These are phyloP conservation scores for Punctoribates punctum DNA, from an alignment of 2,888 invertebrate genomes.

Conservation along the genomic window DNA sequence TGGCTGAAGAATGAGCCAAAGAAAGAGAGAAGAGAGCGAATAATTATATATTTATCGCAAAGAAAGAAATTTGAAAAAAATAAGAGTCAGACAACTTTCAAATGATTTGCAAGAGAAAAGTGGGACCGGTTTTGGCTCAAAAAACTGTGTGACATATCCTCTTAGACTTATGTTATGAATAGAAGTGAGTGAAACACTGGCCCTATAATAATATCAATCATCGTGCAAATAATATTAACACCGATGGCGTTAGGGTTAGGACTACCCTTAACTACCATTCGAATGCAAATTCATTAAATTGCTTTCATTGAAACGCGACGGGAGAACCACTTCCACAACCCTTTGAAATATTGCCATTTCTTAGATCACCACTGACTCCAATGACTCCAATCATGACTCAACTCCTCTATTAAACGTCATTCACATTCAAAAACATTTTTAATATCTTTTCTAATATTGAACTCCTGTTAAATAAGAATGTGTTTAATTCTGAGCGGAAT, in stretches of 20 bases:
- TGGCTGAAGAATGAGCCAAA: constrained; percentile 19
- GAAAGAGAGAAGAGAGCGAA: constrained; percentile 3
- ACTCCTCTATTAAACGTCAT: background rate
- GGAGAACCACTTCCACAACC: constrained; percentile 3
- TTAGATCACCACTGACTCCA: background rate
- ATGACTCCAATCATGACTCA: background rate
- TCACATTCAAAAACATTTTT: no score
- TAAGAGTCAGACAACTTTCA: background rate
- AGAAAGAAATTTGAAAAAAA: constrained; percentile 24
- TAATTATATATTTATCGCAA: constrained; percentile 30
- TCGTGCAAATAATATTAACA: constrained; percentile 21
- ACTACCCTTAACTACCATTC: background rate
- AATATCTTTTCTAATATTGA: constrained; percentile 2
- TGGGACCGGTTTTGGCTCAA: constrained; percentile 25
- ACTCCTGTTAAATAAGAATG: background rate
- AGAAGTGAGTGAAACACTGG: constrained; percentile 9
- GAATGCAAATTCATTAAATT: constrained; percentile 10
- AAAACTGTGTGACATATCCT: constrained; percentile 35
- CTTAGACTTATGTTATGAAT: constrained; percentile 17
- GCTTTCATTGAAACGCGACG: constrained; percentile 2
- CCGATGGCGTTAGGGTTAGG: constrained; percentile 2
- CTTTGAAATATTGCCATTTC: constrained; percentile 11
- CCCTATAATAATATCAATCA: constrained; percentile 34
- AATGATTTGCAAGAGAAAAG: background rate
- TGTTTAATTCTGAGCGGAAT: no score